Percentiles rank a stretch among this genome's conserved stretches.
Evolutionary conservation across 2,888 invertebrate species (phyloP).

Genomic region (Mesorhabditis belari): DNA sequence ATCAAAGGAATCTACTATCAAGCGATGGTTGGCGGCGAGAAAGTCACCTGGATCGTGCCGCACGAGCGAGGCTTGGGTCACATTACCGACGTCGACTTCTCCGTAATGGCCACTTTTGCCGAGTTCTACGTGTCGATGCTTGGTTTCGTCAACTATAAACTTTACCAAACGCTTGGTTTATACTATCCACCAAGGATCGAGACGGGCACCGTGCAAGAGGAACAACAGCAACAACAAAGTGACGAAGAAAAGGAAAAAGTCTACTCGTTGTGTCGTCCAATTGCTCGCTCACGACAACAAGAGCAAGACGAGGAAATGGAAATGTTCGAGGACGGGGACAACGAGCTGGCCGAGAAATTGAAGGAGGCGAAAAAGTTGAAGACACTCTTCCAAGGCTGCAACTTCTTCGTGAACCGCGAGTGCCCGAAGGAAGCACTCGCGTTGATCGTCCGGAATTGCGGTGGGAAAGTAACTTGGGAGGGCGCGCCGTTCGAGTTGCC

Average conservation of each 20-base stretch:
- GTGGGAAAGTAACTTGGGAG: conserved; percentile 95
- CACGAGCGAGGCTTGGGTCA: conserved; percentile 78
- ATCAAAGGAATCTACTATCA: conserved; percentile 85
- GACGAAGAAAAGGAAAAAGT: conserved; percentile 39
- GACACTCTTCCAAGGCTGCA: conserved; percentile 78
- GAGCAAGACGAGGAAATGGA: conserved; percentile 33
- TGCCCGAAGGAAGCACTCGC: conserved; percentile 89
- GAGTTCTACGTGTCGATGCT: conserved; percentile 91
- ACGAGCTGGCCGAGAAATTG: conserved; percentile 30
- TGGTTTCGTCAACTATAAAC: conserved; percentile 87
- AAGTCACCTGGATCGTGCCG: conserved; percentile 91
- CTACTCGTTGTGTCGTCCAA: conserved; percentile 41
- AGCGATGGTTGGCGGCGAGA: conserved; percentile 88
- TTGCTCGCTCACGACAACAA: too few relatives aligned
- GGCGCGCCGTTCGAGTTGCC: conserved; percentile 76
- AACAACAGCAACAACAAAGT: too few relatives aligned
- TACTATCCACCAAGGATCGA: conserved; percentile 77
- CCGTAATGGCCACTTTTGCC: conserved; percentile 76
- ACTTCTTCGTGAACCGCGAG: conserved; percentile 87
- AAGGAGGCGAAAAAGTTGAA: conserved; percentile 58
- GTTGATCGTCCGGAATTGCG: conserved; percentile 69
- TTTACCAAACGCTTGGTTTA: conserved; percentile 79
- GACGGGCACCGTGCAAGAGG: too few relatives aligned
- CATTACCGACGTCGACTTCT: conserved; percentile 78
- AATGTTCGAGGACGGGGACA: conserved; percentile 22